Evolutionary conservation across 2,113 vertebrate genomes (phyloP).

Genomic region (Hemiprocne comata): DNA sequence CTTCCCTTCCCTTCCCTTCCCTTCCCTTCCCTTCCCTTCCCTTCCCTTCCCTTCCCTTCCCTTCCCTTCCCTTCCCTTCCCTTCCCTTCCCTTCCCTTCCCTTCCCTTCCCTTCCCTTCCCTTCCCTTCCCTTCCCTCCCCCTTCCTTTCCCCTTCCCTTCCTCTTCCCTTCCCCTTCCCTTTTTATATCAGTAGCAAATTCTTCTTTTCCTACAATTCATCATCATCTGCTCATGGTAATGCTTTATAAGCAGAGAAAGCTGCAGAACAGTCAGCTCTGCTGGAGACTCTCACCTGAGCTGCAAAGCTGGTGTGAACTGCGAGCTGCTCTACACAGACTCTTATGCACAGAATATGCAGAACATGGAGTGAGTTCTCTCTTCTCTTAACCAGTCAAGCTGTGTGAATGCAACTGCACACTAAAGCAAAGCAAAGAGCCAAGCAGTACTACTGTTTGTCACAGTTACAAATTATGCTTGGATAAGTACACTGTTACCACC

Average conservation of each 20-base stretch:
- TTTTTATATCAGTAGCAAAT: not conserved
- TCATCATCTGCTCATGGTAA: not conserved
- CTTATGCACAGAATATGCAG: accelerated
- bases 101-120: not conserved
- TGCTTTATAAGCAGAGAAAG: not conserved
- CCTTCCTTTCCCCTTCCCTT: not conserved
- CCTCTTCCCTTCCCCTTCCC: not conserved
- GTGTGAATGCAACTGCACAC: not conserved
- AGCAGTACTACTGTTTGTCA: not conserved
- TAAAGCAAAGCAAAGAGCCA: not conserved
- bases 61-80: not conserved
- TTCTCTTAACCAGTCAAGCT: not conserved
- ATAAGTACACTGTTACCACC: not conserved
- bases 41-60: not conserved
- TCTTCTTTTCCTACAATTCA: not conserved
- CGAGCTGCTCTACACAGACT: not conserved
- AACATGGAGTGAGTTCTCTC: not conserved
- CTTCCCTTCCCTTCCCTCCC: too few species aligned
- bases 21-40: not conserved
- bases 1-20: too few species aligned
- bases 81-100: not conserved
- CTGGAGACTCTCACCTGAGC: not conserved
- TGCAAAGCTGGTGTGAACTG: not conserved
- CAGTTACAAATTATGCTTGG: not conserved
- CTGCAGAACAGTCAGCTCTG: not conserved